Evolutionary conservation across 2,113 vertebrate genomes (phyloP).

Genomic region (Lycocorax pyrrhopterus): DNA sequence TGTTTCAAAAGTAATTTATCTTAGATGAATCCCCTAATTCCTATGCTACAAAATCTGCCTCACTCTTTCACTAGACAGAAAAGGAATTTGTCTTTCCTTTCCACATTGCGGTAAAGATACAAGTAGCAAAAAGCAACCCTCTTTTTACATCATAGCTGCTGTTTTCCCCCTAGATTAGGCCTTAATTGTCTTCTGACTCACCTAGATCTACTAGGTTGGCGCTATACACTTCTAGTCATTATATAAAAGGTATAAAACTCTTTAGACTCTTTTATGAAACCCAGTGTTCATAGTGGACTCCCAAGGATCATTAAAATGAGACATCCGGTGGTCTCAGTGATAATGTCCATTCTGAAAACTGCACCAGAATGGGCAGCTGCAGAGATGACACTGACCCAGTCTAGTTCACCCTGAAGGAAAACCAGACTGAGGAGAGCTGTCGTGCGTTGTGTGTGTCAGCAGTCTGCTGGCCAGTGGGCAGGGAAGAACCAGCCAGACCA

Average conservation of each 20-base stretch:
- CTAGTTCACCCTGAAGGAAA: background rate
- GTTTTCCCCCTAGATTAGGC: background rate
- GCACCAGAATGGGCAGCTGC: background rate
- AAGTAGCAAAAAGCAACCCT: background rate
- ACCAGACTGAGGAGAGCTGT: background rate
- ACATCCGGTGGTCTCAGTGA: background rate
- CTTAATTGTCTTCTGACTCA: background rate
- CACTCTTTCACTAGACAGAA: background rate
- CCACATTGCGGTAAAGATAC: background rate
- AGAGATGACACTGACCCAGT: background rate
- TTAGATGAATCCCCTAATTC: background rate
- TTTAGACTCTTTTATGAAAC: background rate
- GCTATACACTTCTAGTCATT: background rate
- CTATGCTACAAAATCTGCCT: background rate
- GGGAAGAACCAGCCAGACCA: background rate
- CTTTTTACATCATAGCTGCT: background rate
- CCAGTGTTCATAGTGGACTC: background rate
- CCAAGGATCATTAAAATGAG: background rate
- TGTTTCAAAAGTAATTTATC: background rate
- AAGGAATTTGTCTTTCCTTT: background rate
- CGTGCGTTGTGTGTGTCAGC: background rate
- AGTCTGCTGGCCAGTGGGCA: background rate
- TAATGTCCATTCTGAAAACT: background rate
- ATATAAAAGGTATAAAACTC: background rate
- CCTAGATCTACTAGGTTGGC: background rate